Base-by-base conservation (phyloP, 2,113 vertebrate genomes). In the Blennius ocellaris region DNA sequence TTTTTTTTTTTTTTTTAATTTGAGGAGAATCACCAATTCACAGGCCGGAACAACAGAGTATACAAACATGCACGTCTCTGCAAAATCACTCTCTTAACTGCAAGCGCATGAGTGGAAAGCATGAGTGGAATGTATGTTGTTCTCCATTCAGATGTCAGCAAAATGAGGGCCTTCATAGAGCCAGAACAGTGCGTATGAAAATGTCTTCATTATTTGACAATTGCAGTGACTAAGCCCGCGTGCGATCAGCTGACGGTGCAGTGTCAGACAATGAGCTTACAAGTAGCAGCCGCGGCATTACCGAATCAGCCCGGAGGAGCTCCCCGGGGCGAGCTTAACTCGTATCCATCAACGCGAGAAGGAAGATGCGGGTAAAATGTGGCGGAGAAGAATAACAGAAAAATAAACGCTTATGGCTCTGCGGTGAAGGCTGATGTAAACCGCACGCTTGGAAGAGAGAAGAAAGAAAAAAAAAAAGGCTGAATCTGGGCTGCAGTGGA, bases 1-100 rank as follows among this genome's bases (percentile, higher is more conserved):
- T 83, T 86, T n/a, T n/a, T 30, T 30, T 4, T 30, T 30, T 30
- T 30, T 87, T 64, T 81, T 83, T 86, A 75, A 90, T 87, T 66
- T 81, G 78, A 77, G 75, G 84, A 87, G 76, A 89, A 92, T 88
- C 21, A 45, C 69, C 79, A 50, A 50, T 76, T 86, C 65, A 71
- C 63, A 59, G 64, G 39, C 63, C 55, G 41, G 80, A 78, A 93
- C 90, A 93, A 90, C 83, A 81, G 87, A 88, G 90, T 89, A 89
- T 88, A 89, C 87, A 93, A 86, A 81, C 73, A 82, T 69, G 64
- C 44, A 61, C 86, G 67, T 54, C 78, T 64, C 76, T 80, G 69
- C 63, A 84, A 85, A 89, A 93, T 89, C 47, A 66, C 89, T 82
- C 54, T 64, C 80, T 92, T 92, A 89, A 94, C 89, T 79, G 76